A percentile compares a stretch with the other conserved stretches of the same genome.
Conservation (phyloP, 2,113 vertebrate species). For the Saccopteryx leptura region DNA sequence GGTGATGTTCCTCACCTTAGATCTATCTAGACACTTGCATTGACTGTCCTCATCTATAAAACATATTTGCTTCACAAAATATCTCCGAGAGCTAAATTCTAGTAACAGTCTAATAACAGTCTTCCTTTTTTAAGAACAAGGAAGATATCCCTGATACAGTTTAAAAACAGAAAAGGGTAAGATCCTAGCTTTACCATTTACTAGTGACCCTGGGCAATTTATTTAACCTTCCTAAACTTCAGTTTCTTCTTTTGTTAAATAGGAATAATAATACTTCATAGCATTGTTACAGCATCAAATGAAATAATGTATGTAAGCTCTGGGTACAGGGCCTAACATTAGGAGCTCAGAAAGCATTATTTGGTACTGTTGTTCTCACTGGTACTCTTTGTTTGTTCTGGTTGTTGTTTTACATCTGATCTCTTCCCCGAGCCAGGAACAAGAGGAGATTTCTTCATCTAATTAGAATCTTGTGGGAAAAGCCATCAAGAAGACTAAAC, state of each 20-base stretch:
- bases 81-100: neutral
- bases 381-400: neutral
- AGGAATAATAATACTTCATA: neutral
- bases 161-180: neutral
- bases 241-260: neutral
- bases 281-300: neutral
- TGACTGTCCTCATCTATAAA: slow-evolving; percentile 25
- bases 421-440: neutral
- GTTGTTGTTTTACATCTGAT: neutral
- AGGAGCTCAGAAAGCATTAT: neutral
- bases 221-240: neutral
- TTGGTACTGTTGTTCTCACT: neutral
- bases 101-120: neutral
- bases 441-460: neutral
- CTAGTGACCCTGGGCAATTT: neutral
- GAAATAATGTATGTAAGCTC: neutral
- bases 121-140: neutral
- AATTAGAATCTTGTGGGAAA: slow-evolving; percentile 24
- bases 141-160: neutral
- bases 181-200: neutral
- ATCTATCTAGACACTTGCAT: neutral
- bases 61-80: neutral
- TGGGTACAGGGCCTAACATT: rapidly evolving
- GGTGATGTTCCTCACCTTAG: neutral
- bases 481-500: neutral